These are phyloP conservation scores for Diabrotica virgifera DNA, from an alignment of 1,140 invertebrate genomes.

Conservation along the genomic window DNA sequence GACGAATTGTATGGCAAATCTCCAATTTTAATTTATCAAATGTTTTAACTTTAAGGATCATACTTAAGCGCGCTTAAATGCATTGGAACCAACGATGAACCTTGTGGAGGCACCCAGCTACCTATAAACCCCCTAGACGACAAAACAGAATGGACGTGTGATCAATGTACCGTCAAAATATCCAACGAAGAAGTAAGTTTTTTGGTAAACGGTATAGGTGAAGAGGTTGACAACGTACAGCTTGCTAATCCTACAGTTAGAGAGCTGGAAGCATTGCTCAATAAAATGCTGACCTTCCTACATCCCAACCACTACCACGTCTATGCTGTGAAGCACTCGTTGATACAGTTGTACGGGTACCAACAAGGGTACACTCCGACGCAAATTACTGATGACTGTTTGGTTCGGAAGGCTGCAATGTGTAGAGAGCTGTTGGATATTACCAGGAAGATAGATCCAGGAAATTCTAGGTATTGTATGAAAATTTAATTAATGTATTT, in stretches of 20 bases:
- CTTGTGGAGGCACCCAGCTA: slow-evolving; percentile 53
- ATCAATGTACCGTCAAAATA: slow-evolving; percentile 61
- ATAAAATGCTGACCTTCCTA: slow-evolving; percentile 63
- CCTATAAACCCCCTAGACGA: slow-evolving; percentile 65
- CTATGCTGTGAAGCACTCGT: slow-evolving; percentile 73
- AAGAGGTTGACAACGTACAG: slow-evolving; percentile 68
- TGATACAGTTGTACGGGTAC: slow-evolving; percentile 71
- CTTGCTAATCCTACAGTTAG: slow-evolving; percentile 57
- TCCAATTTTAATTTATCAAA: too few species aligned
- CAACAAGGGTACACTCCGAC: slow-evolving; percentile 57
- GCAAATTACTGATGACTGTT: slow-evolving; percentile 55
- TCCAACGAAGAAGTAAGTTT: slow-evolving; percentile 56
- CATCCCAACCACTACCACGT: slow-evolving; percentile 81
- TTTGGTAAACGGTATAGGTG: slow-evolving; percentile 65
- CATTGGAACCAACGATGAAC: slow-evolving; percentile 49
- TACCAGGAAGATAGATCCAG: slow-evolving; percentile 65
- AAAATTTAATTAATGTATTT: too few species aligned
- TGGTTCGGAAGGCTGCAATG: slow-evolving; percentile 63
- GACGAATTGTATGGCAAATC: too few species aligned
- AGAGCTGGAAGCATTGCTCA: slow-evolving; percentile 60
- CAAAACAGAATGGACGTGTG: slow-evolving; percentile 72
- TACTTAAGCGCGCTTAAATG: slow-evolving; percentile 73
- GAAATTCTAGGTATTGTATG: slow-evolving; percentile 51
- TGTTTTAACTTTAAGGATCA: slow-evolving; percentile 45
- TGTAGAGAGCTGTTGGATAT: slow-evolving; percentile 65